Base-by-base conservation (phyloP, 1,140 invertebrate genomes). In the Bombus affinis region DNA sequence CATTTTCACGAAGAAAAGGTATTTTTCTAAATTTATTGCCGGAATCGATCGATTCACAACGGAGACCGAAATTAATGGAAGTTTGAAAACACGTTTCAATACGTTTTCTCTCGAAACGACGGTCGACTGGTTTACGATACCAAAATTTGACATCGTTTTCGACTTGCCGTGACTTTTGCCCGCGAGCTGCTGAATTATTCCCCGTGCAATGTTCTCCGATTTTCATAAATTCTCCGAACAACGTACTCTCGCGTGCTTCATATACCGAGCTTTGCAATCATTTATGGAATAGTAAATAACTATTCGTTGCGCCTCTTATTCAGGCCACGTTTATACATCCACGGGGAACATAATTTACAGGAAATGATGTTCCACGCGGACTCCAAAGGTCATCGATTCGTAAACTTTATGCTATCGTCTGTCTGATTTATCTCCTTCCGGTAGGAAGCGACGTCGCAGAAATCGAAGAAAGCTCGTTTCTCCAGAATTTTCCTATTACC, bases 141-240 rank as follows among this genome's bases (percentile, higher is more conserved):
- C 37, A 37, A 71, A 71, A 39, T 66, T 66, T 44, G 79, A 77
- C 47, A 73, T 15, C 18, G 28, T 32, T 59, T 66, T 86, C 65
- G 65, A 86, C 68, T 86, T 32, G 65, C 57, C 39, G 13, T 37
- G 65, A 73, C 78, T 39, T 83, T 75, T 75, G 44, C 32, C 15
- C n/a, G 42, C 42, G 71, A 83, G 66, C 39, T 62, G 70, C 8
- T 37, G 42, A 72, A 81, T 81, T 81, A 71, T 53, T 39, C 44
- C 9, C 22, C 12, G n/a, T 12, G 22, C 42, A 66, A 35, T 44
- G 42, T 10, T 78, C 59, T 4, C 10, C n/a, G 77, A 68, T 79
- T 79, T 79, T 79, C 77, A 68, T 79, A 37, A 25, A 35, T 66
- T 47, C 77, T 37, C 37, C 8, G 28, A 77, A 62, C 37, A 28